phyloP scores from a whole-genome alignment of 2,888 invertebrate genomes.

The Agrochola circellaris region DNA sequence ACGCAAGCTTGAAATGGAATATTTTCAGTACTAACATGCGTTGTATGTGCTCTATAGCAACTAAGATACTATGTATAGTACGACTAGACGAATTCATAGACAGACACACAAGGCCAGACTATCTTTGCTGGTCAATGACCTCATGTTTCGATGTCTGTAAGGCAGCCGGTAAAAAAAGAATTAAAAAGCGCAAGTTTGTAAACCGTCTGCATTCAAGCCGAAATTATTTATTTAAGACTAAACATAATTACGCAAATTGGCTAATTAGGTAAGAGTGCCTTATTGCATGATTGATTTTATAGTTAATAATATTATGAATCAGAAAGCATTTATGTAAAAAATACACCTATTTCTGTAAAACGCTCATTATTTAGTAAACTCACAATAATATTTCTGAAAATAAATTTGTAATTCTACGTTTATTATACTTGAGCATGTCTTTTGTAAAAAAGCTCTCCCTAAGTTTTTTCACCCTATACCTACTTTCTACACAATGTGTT shows the following conservation, averaged over 20 bases:
- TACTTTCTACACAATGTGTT: not conserved
- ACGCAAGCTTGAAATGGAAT: conserved; percentile 39
- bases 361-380: not conserved
- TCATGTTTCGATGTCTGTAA: conserved; percentile 75
- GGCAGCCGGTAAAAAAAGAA: conserved; percentile 75
- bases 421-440: not conserved
- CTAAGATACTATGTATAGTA: conserved; percentile 51
- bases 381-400: not conserved
- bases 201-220: conserved; percentile 60
- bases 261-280: conserved; percentile 30
- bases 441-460: not conserved
- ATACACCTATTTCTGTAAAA: not conserved
- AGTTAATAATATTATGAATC: not conserved
- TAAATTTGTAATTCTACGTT: not conserved
- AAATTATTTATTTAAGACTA: conserved; percentile 49
- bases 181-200: conserved; percentile 66
- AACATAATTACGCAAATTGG: conserved; percentile 33
- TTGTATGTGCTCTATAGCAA: conserved; percentile 14
- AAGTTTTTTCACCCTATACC: not conserved
- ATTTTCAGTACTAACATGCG: conserved; percentile 48
- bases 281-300: conserved; percentile 4
- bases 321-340: not conserved
- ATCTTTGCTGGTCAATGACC: conserved; percentile 82
- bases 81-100: conserved; percentile 74
- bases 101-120: conserved; percentile 82